Conservation (phyloP, 2,797 vertebrate species). For the Sibirionetta formosa region DNA sequence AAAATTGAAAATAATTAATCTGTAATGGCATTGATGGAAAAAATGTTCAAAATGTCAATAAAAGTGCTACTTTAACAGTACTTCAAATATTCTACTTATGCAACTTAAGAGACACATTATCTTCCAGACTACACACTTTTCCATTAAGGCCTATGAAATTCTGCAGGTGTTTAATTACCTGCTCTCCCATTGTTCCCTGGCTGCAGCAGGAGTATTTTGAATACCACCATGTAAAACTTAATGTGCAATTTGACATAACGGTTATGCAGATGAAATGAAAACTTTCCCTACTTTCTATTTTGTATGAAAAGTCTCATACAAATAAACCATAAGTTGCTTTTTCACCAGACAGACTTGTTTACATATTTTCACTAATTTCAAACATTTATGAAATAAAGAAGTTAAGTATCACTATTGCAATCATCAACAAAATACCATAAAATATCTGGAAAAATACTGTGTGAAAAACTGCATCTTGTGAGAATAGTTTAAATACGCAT, state of each 20-base stretch:
- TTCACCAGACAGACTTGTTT: background rate
- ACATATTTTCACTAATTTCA: background rate
- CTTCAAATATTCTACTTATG: slow-evolving; percentile 63
- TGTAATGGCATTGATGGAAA: slow-evolving; percentile 74
- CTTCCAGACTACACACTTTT: slow-evolving; percentile 73
- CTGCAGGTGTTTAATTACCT: slow-evolving; percentile 74
- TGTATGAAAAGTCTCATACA: background rate
- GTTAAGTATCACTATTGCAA: background rate
- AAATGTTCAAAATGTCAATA: slow-evolving; percentile 75
- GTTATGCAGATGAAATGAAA: slow-evolving; percentile 49
- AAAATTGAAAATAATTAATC: slow-evolving; percentile 77
- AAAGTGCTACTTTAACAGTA: slow-evolving; percentile 65
- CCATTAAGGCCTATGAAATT: slow-evolving; percentile 70
- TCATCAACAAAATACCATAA: background rate
- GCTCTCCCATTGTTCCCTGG: slow-evolving; percentile 60
- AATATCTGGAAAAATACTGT: background rate
- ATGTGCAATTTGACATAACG: slow-evolving; percentile 22
- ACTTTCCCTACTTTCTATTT: slow-evolving; percentile 27
- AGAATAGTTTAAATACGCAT: background rate
- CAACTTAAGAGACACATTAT: slow-evolving; percentile 72
- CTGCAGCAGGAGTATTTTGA: slow-evolving; percentile 51
- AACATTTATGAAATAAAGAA: background rate
- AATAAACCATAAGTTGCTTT: background rate
- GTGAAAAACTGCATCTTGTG: background rate
- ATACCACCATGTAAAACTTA: slow-evolving; percentile 21